A percentile compares a stretch with the other conserved stretches of the same genome.
These are phyloP conservation scores for Xestobium rufovillosum DNA, from an alignment of 2,888 invertebrate genomes.

Conservation along the genomic window DNA sequence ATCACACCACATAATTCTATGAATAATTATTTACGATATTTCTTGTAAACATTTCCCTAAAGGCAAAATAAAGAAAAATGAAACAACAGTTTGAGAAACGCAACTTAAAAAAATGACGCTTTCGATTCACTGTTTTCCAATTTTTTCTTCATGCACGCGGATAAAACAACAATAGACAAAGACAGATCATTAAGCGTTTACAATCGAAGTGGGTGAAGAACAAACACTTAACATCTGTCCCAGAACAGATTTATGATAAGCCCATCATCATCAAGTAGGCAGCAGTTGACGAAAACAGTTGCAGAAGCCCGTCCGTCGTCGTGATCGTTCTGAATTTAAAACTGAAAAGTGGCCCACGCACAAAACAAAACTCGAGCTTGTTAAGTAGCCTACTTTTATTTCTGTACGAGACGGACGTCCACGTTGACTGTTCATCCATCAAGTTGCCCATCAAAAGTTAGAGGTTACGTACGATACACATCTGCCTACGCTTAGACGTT, in stretches of 20 bases:
- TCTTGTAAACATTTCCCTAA: too few relatives aligned
- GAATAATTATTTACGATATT: too few relatives aligned
- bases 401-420: constrained; percentile 30
- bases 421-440: constrained; percentile 32
- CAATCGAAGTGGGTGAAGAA: constrained; percentile 29
- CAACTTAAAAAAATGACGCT: too few relatives aligned
- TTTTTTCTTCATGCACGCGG: too few relatives aligned
- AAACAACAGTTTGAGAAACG: too few relatives aligned
- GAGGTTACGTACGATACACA: constrained; percentile 19
- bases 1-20: too few relatives aligned
- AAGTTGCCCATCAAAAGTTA: constrained; percentile 27
- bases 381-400: constrained; percentile 32
- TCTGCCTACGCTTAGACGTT: constrained; percentile 18
- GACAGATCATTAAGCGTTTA: constrained; percentile 25
- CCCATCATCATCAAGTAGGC: constrained; percentile 4
- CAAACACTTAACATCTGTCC: constrained; percentile 33
- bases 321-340: too few relatives aligned
- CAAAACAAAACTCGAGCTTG: constrained; percentile 31
- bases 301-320: too few relatives aligned
- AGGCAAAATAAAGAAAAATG: too few relatives aligned
- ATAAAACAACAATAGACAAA: too few relatives aligned
- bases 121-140: too few relatives aligned
- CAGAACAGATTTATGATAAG: constrained; percentile 33
- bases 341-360: constrained; percentile 25
- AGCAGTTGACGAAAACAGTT: background rate